Conservation (phyloP, 2,113 vertebrate genomes). For the Phrynosoma blainvillii region DNA sequence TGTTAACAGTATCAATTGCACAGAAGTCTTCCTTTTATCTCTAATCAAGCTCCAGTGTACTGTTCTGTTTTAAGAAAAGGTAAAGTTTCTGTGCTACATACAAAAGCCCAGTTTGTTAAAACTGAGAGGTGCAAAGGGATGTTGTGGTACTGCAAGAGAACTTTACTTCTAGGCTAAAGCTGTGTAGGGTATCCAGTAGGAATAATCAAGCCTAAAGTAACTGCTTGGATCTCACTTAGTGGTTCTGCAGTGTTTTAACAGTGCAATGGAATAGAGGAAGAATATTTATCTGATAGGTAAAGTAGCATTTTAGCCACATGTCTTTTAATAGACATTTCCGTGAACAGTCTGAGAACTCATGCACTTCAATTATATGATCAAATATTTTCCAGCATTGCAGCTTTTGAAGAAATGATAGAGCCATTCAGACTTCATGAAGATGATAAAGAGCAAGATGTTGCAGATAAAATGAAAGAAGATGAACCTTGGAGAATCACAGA, state of each 20-base stretch:
- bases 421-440: constrained; percentile 94
- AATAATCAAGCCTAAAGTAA: background rate
- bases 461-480: constrained; percentile 94
- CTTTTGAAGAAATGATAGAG: constrained; percentile 95
- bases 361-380: background rate
- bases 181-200: background rate
- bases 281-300: background rate
- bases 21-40: background rate
- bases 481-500: constrained; percentile 98
- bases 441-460: constrained; percentile 94
- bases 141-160: background rate
- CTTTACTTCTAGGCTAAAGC: background rate
- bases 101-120: background rate
- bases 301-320: background rate
- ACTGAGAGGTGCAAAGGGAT: background rate
- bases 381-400: constrained; percentile 76
- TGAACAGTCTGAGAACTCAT: background rate
- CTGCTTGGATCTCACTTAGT: background rate
- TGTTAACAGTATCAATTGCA: background rate
- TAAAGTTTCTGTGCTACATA: too few relatives aligned
- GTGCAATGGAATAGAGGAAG: background rate
- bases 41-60: background rate
- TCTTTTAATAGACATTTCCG: background rate
- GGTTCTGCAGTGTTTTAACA: background rate
- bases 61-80: background rate